Conservation (phyloP, 2,888 invertebrate species). For the Monopis laevigella region DNA sequence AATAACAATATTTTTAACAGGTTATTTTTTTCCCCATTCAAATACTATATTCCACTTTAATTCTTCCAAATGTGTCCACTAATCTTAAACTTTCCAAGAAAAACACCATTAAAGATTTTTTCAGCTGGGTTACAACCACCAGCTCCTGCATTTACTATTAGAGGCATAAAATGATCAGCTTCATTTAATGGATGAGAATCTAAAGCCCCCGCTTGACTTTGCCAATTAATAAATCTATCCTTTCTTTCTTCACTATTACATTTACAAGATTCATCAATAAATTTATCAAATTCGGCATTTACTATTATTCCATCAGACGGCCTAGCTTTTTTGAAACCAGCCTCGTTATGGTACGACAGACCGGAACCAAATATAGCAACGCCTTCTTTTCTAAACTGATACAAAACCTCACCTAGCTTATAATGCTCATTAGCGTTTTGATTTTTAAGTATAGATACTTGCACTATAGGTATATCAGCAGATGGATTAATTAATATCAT, state of each 20-base stretch:
- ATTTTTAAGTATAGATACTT: slow-evolving; percentile 31
- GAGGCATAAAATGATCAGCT: slow-evolving; percentile 36
- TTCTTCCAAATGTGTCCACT: slow-evolving; percentile 32
- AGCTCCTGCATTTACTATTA: slow-evolving; percentile 32
- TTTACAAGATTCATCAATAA: slow-evolving; percentile 24
- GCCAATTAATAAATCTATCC: slow-evolving; percentile 25
- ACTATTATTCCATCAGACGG: slow-evolving; percentile 20
- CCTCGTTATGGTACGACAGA: slow-evolving; percentile 31
- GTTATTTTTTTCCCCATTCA: too few species aligned
- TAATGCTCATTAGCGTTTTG: slow-evolving; percentile 30
- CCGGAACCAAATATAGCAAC: slow-evolving; percentile 35
- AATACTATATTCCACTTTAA: too few species aligned
- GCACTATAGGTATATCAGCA: slow-evolving; percentile 33
- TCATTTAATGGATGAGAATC: slow-evolving; percentile 27
- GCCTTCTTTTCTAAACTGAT: slow-evolving; percentile 29
- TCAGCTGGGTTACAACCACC: slow-evolving; percentile 25
- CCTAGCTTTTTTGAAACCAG: slow-evolving; percentile 20
- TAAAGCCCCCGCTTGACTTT: slow-evolving; percentile 21
- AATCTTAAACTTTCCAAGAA: slow-evolving; percentile 25
- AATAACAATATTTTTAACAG: too few species aligned
- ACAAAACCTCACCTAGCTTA: slow-evolving; percentile 28
- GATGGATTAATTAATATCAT: slow-evolving; percentile 35
- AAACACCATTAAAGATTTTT: slow-evolving; percentile 28
- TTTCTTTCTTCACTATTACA: slow-evolving; percentile 12
- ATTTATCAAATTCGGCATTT: slow-evolving; percentile 25